Conservation (phyloP, 1,140 invertebrate species). For the Lamellibrachia luymesi region DNA sequence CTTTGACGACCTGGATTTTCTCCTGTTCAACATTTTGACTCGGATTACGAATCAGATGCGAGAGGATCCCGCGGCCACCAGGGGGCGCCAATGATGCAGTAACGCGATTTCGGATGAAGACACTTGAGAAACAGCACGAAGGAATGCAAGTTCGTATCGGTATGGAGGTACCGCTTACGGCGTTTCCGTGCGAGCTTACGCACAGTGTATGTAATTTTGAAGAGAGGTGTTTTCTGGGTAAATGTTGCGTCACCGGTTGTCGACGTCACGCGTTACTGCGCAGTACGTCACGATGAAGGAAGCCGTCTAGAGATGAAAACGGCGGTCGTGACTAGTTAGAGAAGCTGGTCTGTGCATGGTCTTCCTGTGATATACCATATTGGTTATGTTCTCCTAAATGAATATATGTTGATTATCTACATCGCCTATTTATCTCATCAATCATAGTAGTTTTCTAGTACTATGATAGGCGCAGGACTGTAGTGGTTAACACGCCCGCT, state of each 20-base stretch:
- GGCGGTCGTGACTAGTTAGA: no score
- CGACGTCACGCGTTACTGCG: not conserved
- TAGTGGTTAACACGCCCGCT: no score
- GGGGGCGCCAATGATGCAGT: not conserved
- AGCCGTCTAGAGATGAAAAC: not conserved
- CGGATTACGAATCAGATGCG: not conserved
- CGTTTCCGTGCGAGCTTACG: not conserved
- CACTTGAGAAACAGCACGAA: not conserved
- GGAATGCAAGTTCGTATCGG: not conserved
- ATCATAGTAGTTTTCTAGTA: no score
- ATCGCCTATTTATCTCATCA: no score
- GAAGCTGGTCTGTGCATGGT: no score
- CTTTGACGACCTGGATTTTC: not conserved
- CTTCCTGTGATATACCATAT: no score
- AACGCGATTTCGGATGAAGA: not conserved
- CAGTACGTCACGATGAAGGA: not conserved
- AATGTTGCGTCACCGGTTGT: not conserved
- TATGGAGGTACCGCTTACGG: not conserved
- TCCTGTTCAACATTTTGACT: not conserved
- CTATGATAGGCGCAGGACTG: no score
- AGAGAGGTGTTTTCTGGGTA: conserved; percentile 1
- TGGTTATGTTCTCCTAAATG: no score
- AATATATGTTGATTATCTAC: no score
- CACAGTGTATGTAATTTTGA: not conserved
- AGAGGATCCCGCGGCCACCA: not conserved